Base-by-base conservation (phyloP, 2,113 vertebrate genomes). In the Phalacrocorax carbo region DNA sequence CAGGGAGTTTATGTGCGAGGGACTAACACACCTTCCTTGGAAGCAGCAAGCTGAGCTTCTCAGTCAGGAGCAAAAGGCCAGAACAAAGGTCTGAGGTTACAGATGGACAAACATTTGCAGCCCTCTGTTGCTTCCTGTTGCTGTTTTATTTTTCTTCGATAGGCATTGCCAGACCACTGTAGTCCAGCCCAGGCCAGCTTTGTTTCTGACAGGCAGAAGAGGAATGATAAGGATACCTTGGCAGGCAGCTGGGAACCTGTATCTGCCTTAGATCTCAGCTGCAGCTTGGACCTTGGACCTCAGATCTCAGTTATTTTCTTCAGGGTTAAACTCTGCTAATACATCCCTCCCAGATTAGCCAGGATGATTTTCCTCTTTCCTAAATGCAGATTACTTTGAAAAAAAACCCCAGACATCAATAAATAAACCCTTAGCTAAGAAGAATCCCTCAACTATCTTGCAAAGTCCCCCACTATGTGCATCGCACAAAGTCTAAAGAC, bases 41-140 rank as follows among this genome's bases (percentile, higher is more conserved):
- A 82, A 94, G 54, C 82, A 68, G 36, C 3, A 61, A 95, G 23
- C 76, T 94, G 82, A 86, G 64, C 25, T 62, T 71, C 76, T 73
- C 25, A 1, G 30, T n/a, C 51, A 22, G 80, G 76, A 77, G 81
- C 87, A 95, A 96, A 92, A 82, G 78, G 90, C 46, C 90, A 96
- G 58, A 96, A 64, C 61, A 96, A 94, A 95, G 83, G 58, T 66
- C 65, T 94, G 88, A 91, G 68, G 42, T 52, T 83, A 60, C 76
- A 94, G 84, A 83, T 72, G 52, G 80, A 78, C 60, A 86, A 91
- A 82, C 81, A 93, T 85, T 91, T 93, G 62, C 65, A 71, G 51
- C 72, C 44, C 62, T 80, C 65, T 86, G 48, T 72, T 87, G 62
- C 40, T 90, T 68, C 52, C 46, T 91, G 46, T 58, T 75, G n/a